Evolutionary conservation across 2,888 invertebrate species (phyloP).

Genomic region (Phengaris arion): DNA sequence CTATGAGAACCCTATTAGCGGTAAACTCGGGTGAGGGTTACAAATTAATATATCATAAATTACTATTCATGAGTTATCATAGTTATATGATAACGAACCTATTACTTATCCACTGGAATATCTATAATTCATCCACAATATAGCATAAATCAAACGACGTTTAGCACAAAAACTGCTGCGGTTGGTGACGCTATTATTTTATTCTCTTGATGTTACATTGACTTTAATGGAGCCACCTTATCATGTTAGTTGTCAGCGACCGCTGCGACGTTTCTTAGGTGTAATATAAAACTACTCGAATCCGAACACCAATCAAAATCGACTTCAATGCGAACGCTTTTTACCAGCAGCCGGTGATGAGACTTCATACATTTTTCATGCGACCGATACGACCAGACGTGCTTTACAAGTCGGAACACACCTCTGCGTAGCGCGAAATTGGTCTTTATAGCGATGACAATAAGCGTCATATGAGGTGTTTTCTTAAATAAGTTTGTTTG

Average conservation of each 20-base stretch:
- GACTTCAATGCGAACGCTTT: constrained; percentile 61
- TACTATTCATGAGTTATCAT: neutral
- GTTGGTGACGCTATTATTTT: constrained; percentile 37
- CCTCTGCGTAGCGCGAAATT: constrained; percentile 33
- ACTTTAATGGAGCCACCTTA: constrained; percentile 39
- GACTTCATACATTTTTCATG: constrained; percentile 76
- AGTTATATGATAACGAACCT: constrained; percentile 27
- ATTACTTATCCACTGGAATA: constrained; percentile 19
- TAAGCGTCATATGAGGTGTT: constrained; percentile 38
- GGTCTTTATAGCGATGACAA: constrained; percentile 36
- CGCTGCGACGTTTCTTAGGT: constrained; percentile 42
- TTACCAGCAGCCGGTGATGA: constrained; percentile 61
- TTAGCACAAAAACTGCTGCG: constrained; percentile 26
- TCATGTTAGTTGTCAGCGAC: constrained; percentile 38
- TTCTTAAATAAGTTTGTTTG: constrained; percentile 56
- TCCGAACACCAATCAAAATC: constrained; percentile 67
- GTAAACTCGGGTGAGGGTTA: constrained; percentile 22
- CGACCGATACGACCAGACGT: constrained; percentile 54
- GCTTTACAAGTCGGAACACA: constrained; percentile 43
- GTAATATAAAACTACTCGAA: constrained; percentile 65
- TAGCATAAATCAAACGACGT: constrained; percentile 22
- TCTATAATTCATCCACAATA: constrained; percentile 24
- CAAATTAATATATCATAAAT: no score
- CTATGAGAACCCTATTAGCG: neutral
- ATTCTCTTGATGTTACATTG: constrained; percentile 36